phyloP scores from a whole-genome alignment of 2,113 vertebrate species.

The Aptenodytes patagonicus region DNA sequence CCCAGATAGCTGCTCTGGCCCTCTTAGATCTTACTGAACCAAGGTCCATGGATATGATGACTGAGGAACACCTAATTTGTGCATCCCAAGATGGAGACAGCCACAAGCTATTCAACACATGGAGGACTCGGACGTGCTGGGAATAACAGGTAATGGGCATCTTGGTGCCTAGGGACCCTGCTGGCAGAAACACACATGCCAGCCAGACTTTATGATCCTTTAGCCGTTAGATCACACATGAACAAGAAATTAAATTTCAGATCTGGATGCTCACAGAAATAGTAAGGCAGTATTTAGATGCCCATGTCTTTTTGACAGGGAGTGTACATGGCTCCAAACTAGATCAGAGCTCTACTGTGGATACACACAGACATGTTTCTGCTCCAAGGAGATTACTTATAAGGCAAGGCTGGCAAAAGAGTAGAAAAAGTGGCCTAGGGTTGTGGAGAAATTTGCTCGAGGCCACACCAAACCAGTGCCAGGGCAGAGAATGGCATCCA shows the following conservation, averaged over 20 bases:
- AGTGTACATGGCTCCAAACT: background rate
- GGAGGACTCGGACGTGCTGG: background rate
- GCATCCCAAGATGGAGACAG: accelerated
- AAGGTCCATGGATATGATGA: accelerated
- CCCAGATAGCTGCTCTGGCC: background rate
- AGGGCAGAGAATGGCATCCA: background rate
- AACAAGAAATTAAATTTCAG: background rate
- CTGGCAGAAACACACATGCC: background rate
- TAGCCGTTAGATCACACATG: background rate
- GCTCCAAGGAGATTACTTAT: background rate
- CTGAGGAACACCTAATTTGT: background rate
- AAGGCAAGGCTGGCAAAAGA: conserved; percentile 20
- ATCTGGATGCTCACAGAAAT: background rate
- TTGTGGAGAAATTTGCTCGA: background rate
- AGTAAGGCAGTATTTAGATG: background rate
- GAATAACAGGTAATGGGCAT: background rate
- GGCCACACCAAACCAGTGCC: background rate
- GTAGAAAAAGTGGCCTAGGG: background rate
- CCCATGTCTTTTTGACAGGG: background rate
- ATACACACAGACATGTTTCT: background rate
- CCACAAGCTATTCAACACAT: accelerated
- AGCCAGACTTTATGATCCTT: background rate
- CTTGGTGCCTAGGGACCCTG: background rate
- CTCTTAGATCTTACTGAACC: accelerated
- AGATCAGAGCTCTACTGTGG: background rate